Evolutionary conservation across 2,113 vertebrate genomes (phyloP).

Genomic region (Danionella cerebrum): DNA sequence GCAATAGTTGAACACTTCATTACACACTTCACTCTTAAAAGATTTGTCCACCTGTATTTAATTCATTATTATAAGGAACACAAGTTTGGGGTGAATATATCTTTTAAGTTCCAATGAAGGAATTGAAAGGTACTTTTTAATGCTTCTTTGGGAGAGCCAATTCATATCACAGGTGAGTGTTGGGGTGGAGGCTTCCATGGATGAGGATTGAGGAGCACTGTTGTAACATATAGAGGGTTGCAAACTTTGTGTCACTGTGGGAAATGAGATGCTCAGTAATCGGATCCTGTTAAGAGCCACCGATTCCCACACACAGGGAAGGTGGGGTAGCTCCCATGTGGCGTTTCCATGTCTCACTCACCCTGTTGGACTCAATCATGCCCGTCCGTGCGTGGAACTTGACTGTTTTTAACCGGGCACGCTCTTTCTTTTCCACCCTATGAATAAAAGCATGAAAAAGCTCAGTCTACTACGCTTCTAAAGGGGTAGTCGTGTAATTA

Average conservation of each 20-base stretch:
- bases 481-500: neutral
- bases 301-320: constrained; percentile 51
- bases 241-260: neutral
- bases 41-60: neutral
- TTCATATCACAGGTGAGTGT: neutral
- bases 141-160: neutral
- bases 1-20: neutral
- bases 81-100: neutral
- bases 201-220: neutral
- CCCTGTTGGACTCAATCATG: constrained; percentile 96
- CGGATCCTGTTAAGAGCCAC: constrained; percentile 45
- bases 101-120: neutral
- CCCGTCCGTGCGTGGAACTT: constrained; percentile 97
- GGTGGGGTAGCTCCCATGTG: constrained; percentile 54
- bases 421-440: constrained; percentile 90
- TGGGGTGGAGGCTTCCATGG: neutral
- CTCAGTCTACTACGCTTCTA: neutral
- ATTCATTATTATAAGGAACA: too few relatives aligned
- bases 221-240: neutral
- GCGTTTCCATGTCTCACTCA: constrained; percentile 66
- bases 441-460: neutral
- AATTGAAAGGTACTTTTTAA: neutral
- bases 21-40: constrained; percentile 4
- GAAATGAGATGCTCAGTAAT: constrained; percentile 49
- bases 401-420: constrained; percentile 96